Base-by-base conservation (phyloP, 2,113 vertebrate species). In the Leuciscus idus region DNA sequence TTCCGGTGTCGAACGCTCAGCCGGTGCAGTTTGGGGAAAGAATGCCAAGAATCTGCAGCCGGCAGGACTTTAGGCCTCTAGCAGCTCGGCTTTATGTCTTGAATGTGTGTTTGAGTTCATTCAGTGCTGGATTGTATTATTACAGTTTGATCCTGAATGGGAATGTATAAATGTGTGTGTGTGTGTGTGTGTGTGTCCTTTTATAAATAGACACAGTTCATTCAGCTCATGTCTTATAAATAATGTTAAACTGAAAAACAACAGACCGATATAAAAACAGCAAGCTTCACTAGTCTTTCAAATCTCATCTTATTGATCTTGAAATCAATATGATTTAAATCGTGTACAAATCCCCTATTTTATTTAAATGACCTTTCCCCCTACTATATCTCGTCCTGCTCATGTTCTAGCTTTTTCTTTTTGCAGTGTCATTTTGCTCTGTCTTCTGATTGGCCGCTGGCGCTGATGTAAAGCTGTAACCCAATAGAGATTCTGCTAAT, bases 1-100 rank as follows among this genome's bases (percentile, higher is more conserved):
- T 85, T 64, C 55, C 17, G 33, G 9, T 30, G 43, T 78, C 43
- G 62, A 61, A 75, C 21, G 3, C 46, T 15, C 74, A 66, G 84
- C 21, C 19, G 8, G 61, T 78, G 21, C 46, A 55, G 15, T 85
- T 85, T 93, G 88, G 92, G 92, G 87, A 88, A 94, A 90, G 94
- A 93, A 95, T 94, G 92, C 89, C 86, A 92, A 92, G 94, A 95
- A 95, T 95, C 93, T 94, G 91, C 91, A 91, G 91, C 91, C 91
- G 46, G 87, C 87, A 92, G 90, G 92, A 90, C 90, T 93, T 91
- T 89, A 91, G 91, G 92, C 90, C 91, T 93, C 88, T 91, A 92
- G 90, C 92, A 93, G 90, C 92, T 93, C 88, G 85, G 88, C 64
- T 90, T 93, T 92, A 92, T 88, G 81, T 85, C 77, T 70, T 73